phyloP scores from a whole-genome alignment of 2,888 invertebrate species.

The Euspilapteryx auroguttella region DNA sequence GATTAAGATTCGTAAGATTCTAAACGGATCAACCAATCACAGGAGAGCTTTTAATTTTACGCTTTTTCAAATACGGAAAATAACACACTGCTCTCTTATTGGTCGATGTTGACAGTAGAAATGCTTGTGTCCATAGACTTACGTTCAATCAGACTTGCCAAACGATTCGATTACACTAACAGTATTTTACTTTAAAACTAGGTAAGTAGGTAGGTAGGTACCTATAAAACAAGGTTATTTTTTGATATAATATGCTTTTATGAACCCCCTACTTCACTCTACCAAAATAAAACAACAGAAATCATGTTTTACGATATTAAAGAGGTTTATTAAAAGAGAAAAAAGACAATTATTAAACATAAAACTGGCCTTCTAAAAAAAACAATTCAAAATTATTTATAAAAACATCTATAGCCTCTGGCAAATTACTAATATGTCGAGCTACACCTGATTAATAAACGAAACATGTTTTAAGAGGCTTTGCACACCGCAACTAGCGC shows the following conservation, averaged over 20 bases:
- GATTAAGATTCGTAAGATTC: conserved; percentile 3
- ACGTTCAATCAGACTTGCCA: conserved; percentile 2
- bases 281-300: conserved; percentile 4
- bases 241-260: conserved; percentile 1
- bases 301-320: conserved; percentile 2
- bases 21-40: conserved; percentile 4
- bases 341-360: no score
- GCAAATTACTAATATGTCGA: not conserved
- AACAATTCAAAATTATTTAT: conserved; percentile 1
- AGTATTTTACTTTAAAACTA: not conserved
- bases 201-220: no score
- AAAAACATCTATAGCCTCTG: not conserved
- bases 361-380: conserved; percentile 2
- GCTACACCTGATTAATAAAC: no score
- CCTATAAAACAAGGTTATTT: conserved; percentile 2
- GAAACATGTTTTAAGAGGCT: no score
- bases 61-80: conserved; percentile 4
- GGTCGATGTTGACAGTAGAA: conserved; percentile 2
- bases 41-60: conserved; percentile 3
- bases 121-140: conserved; percentile 3
- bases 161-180: not conserved
- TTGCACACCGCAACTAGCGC: no score
- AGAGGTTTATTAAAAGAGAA: conserved; percentile 1
- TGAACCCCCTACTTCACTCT: conserved; percentile 1
- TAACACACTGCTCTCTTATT: conserved; percentile 5